phyloP scores from a whole-genome alignment of 2,888 invertebrate species.

The Amiota minor region DNA sequence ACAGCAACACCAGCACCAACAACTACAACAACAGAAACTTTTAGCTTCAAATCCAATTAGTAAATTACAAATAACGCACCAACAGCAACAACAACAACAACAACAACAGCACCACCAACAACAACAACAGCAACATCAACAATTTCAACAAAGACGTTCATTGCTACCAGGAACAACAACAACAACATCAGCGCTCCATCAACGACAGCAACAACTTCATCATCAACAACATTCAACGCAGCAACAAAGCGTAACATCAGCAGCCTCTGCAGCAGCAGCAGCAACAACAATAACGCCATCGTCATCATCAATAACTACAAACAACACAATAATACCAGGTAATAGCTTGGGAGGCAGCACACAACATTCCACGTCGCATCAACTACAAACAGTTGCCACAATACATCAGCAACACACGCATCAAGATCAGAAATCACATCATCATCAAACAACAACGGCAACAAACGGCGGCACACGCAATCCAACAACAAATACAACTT shows the following conservation, averaged over 20 bases:
- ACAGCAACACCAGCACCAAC: slow-evolving; percentile 45
- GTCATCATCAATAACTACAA: slow-evolving; percentile 41
- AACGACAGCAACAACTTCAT: neutral
- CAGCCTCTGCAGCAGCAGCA: slow-evolving; percentile 35
- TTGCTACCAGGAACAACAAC: slow-evolving; percentile 37
- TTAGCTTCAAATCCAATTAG: slow-evolving; percentile 42
- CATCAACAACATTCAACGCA: slow-evolving; percentile 51
- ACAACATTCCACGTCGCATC: slow-evolving; percentile 55
- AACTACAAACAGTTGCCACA: slow-evolving; percentile 71
- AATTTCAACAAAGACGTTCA: slow-evolving; percentile 34
- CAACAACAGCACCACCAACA: slow-evolving; percentile 44
- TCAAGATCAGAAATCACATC: slow-evolving; percentile 49
- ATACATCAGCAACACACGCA: slow-evolving; percentile 67
- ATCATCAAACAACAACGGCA: slow-evolving; percentile 6
- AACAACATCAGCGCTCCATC: slow-evolving; percentile 37
- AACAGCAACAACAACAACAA: slow-evolving; percentile 48
- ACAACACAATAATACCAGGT: neutral
- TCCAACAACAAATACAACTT: slow-evolving; percentile 37
- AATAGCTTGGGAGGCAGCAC: neutral
- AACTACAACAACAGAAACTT: slow-evolving; percentile 31
- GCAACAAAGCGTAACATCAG: slow-evolving; percentile 43
- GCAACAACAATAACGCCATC: slow-evolving; percentile 52
- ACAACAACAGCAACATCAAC: slow-evolving; percentile 43
- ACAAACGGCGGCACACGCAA: slow-evolving; percentile 31
- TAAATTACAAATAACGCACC: slow-evolving; percentile 39